Base-by-base conservation (phyloP, 30 jellyfish, hydroid and myxozoan species). In the Hydractinia symbiolongicarpus region DNA sequence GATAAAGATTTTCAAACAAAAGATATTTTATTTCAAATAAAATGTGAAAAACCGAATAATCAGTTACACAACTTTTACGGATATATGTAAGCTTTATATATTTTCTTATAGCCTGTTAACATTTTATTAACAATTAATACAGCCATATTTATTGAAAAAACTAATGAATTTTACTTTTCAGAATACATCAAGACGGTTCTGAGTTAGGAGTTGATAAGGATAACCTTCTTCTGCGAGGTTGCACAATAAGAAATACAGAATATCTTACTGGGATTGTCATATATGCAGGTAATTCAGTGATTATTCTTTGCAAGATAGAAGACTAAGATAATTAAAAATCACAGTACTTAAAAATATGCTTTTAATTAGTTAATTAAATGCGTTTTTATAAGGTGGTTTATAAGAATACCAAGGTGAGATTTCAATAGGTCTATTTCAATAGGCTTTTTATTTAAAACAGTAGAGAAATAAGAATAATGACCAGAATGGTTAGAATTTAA, bases 41-140 rank as follows among this genome's bases (percentile, higher is more conserved):
- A 85, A 7, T 93, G 98, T 86, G 98, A 93, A 70, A 67, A 49
- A 81, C 98, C 98, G 66, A 93, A 93, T 73, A 93, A 93, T 66
- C 90, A 80, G 53, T 84, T 93, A 7, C 96, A 93, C 67, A 87
- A 75, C 66, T 93, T 87, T 81, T 69, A 78, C 67, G 98, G 98
- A 20, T 73, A 56, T 66, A 77, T 93, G 98, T 93, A 80, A 93
- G 98, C 75, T 13, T 78, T 9, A 16, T 15, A 60, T 60, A 14
- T 15, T 14, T 14, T 14, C 44, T 30, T 30, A 2, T 30, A 30
- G 2, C 44, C 44, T 30, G 1, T 30, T 30, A 30, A 30, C 44
- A 30, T 30, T 30, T 30, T 30, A 30, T 0, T 30, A 30, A 30
- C 44, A 30, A 30, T 30, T 30, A 30, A 30, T 2, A 30, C 44